These are phyloP conservation scores for Hylia prasina DNA, from an alignment of 2,113 vertebrate species.

Conservation along the genomic window DNA sequence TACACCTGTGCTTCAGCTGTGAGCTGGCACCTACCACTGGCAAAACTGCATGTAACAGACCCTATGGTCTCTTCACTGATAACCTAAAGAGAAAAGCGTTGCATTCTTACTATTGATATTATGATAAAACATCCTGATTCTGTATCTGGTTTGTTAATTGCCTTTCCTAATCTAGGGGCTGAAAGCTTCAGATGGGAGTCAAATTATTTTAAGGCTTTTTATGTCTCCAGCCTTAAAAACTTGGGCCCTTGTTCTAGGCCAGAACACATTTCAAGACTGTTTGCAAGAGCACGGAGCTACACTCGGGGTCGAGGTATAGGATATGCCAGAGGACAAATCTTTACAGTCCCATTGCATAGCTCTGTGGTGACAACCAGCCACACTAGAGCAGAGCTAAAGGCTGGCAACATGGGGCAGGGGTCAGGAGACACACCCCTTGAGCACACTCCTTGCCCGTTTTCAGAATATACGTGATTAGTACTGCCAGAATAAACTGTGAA, in stretches of 20 bases:
- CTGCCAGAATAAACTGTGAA: background rate
- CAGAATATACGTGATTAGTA: background rate
- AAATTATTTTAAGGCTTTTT: background rate
- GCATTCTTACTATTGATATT: background rate
- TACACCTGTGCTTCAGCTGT: background rate
- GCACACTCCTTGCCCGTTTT: background rate
- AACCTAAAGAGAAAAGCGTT: background rate
- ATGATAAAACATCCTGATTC: background rate
- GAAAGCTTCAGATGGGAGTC: background rate
- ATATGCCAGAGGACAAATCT: background rate
- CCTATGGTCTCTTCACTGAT: background rate
- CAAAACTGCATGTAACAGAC: background rate
- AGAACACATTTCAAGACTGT: background rate
- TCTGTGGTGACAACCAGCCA: background rate
- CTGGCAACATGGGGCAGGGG: accelerated
- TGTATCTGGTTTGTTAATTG: background rate
- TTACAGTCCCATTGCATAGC: background rate
- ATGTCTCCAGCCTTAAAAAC: background rate
- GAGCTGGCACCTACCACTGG: background rate
- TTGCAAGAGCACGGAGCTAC: background rate
- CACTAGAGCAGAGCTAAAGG: background rate
- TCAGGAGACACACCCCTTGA: background rate
- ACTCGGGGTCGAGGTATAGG: background rate
- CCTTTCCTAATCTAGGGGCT: background rate
- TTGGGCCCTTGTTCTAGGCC: background rate